Conservation (phyloP, 2,113 vertebrate species). For the Micronycteris hirsuta region DNA sequence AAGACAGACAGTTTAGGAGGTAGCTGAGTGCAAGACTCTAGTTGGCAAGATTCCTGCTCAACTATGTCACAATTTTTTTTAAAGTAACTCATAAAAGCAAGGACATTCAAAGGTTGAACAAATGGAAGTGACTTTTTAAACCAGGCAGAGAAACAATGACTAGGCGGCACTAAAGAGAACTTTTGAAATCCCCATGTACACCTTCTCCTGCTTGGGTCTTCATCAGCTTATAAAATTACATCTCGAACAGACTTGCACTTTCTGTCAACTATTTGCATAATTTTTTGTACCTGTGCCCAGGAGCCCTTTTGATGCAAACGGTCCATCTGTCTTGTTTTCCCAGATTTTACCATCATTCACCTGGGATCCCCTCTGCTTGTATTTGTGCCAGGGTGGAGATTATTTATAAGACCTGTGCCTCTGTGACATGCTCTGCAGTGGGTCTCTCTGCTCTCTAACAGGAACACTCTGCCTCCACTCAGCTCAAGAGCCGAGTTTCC, state of each 20-base stretch:
- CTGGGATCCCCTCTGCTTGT: conserved; percentile 23
- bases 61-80: background rate
- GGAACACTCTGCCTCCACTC: background rate
- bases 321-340: conserved; percentile 67
- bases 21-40: background rate
- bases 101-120: background rate
- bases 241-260: background rate
- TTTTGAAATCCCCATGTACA: background rate
- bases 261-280: background rate
- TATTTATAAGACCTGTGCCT: conserved; percentile 8
- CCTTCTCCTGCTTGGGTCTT: background rate
- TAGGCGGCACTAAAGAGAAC: background rate
- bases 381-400: conserved; percentile 29
- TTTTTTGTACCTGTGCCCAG: conserved; percentile 19
- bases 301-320: conserved; percentile 57
- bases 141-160: background rate
- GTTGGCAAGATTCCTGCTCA: background rate
- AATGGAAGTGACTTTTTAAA: background rate
- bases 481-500: background rate
- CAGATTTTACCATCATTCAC: conserved; percentile 54
- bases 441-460: background rate
- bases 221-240: background rate
- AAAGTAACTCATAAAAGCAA: background rate
- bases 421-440: background rate
- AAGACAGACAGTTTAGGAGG: background rate